These are phyloP conservation scores for Creontiades dilutus DNA, from an alignment of 2,888 invertebrate species.

Conservation along the genomic window DNA sequence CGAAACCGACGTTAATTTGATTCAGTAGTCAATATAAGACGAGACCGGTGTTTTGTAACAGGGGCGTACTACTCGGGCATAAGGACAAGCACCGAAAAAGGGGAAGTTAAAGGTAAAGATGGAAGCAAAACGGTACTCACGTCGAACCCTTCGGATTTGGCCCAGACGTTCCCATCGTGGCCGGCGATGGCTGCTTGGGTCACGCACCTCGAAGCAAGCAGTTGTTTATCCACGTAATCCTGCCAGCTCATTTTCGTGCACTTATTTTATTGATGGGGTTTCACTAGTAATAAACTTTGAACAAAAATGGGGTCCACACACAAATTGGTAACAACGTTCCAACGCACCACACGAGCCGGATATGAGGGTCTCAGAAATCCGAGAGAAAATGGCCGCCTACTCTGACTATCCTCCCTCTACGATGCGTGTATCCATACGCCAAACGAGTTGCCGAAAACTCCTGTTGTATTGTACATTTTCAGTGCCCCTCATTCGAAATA, in stretches of 20 bases:
- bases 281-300: conserved; percentile 35
- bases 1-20: neutral
- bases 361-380: conserved; percentile 51
- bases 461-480: neutral
- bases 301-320: conserved; percentile 50
- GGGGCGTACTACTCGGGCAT: neutral
- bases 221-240: conserved; percentile 98
- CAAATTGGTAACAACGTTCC: conserved; percentile 64
- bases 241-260: conserved; percentile 93
- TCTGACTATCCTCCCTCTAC: conserved; percentile 54
- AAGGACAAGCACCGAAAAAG: conserved; percentile 18
- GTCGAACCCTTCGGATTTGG: conserved; percentile 95
- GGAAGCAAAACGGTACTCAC: conserved; percentile 83
- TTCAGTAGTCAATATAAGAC: neutral
- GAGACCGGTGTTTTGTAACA: neutral
- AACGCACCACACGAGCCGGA: conserved; percentile 69
- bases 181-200: conserved; percentile 96
- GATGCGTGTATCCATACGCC: conserved; percentile 60
- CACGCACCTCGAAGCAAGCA: conserved; percentile 96
- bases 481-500: neutral
- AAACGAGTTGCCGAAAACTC: neutral
- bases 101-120: conserved; percentile 56
- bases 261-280: conserved; percentile 33
- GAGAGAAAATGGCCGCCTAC: conserved; percentile 67
- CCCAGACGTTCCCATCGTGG: conserved; percentile 97